A percentile compares a stretch with the other conserved stretches of the same genome.
Conservation (phyloP, 2,888 invertebrate species). For the Scrobipalpa costella region DNA sequence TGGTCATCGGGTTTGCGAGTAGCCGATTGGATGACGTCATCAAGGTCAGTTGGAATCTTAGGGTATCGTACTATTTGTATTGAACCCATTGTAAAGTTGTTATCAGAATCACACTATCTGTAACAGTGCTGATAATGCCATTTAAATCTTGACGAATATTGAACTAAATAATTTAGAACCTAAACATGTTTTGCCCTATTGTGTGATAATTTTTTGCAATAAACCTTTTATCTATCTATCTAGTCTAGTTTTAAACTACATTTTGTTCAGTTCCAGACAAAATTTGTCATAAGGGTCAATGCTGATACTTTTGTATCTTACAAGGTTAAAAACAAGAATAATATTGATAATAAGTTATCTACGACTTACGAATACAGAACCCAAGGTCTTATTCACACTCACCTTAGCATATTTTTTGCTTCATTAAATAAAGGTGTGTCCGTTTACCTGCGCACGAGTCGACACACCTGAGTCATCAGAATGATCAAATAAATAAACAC, state of each 20-base stretch:
- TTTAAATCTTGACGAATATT: too few species aligned
- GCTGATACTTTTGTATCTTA: too few species aligned
- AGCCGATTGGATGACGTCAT: constrained; percentile 21
- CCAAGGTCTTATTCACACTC: neutral
- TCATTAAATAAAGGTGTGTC: neutral
- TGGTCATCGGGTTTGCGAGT: neutral
- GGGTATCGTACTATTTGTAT: neutral
- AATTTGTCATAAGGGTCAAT: too few species aligned
- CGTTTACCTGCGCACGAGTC: constrained; percentile 3
- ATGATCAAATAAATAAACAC: neutral
- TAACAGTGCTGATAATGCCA: too few species aligned
- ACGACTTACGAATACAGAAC: neutral
- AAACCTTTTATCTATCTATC: too few species aligned
- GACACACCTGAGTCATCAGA: neutral
- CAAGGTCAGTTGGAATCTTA: neutral
- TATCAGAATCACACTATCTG: neutral
- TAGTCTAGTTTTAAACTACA: too few species aligned
- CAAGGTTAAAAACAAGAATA: too few species aligned
- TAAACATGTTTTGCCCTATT: too few species aligned
- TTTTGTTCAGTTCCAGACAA: too few species aligned
- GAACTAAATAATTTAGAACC: too few species aligned
- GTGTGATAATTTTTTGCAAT: too few species aligned
- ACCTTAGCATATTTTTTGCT: neutral
- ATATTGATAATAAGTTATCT: too few species aligned
- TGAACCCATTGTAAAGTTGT: neutral